These are phyloP conservation scores for Arctia plantaginis DNA, from an alignment of 2,888 invertebrate species.

Conservation along the genomic window DNA sequence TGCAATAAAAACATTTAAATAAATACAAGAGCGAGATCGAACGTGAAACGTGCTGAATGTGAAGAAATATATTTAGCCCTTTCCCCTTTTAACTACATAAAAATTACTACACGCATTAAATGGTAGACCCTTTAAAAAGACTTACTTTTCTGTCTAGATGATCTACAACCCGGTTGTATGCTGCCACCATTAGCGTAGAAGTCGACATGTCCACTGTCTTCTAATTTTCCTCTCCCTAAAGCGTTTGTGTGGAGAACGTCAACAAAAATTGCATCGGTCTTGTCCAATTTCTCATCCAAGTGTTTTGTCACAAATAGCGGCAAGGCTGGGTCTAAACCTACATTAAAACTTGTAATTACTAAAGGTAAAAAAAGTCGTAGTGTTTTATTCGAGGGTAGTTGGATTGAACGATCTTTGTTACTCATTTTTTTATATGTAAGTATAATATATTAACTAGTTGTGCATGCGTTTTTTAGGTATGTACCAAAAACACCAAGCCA, in stretches of 20 bases:
- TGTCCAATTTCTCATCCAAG: conserved; percentile 80
- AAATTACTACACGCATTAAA: not conserved
- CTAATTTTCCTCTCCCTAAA: conserved; percentile 84
- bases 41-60: not conserved
- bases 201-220: conserved; percentile 83
- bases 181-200: conserved; percentile 87
- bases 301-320: conserved; percentile 86
- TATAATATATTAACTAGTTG: too few species aligned
- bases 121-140: not conserved
- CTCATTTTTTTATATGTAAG: too few species aligned
- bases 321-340: conserved; percentile 89
- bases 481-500: too few species aligned
- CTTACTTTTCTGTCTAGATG: conserved; percentile 63
- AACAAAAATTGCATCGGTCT: conserved; percentile 87
- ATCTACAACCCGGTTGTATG: conserved; percentile 86
- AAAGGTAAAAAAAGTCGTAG: too few species aligned
- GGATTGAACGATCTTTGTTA: too few species aligned
- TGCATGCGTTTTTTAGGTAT: too few species aligned
- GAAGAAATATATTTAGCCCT: too few species aligned
- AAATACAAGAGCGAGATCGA: too few species aligned
- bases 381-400: too few species aligned
- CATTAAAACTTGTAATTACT: not conserved
- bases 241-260: conserved; percentile 89
- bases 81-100: not conserved
- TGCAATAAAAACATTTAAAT: too few species aligned